A percentile compares a stretch with the other conserved stretches of the same genome.
Evolutionary conservation across 1,140 invertebrate genomes (phyloP).

Genomic region (Lepidurus couesii): DNA sequence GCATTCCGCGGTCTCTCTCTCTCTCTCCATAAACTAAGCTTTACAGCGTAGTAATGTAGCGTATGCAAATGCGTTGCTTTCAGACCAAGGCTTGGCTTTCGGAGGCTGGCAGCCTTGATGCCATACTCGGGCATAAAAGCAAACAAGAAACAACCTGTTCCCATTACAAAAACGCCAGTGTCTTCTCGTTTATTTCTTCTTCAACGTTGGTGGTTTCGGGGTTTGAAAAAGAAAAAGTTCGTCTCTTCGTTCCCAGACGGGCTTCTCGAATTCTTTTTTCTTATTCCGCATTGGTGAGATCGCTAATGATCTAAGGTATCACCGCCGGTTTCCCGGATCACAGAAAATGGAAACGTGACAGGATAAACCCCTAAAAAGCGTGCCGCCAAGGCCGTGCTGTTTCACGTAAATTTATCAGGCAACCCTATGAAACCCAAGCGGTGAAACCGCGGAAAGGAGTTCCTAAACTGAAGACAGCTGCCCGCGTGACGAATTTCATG

Average conservation of each 20-base stretch:
- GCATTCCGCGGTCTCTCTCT: not conserved
- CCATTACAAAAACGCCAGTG: not conserved
- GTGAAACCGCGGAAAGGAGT: not conserved
- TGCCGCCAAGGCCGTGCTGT: not conserved
- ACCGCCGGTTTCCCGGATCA: not conserved
- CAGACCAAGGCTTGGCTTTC: not conserved
- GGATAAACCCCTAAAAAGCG: no score
- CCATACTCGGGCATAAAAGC: conserved; percentile 17
- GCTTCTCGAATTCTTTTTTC: not conserved
- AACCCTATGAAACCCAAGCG: not conserved
- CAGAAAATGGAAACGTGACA: not conserved
- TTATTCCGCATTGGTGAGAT: not conserved
- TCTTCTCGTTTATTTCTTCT: not conserved
- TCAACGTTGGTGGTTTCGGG: conserved; percentile 24
- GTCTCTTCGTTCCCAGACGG: not conserved
- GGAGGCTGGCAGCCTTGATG: not conserved
- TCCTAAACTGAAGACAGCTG: not conserved
- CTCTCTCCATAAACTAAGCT: not conserved
- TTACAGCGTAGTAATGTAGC: not conserved
- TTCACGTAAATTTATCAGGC: not conserved
- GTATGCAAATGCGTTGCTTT: not conserved
- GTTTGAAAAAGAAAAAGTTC: not conserved
- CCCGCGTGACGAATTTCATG: not conserved
- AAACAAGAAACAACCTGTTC: conserved; percentile 15
- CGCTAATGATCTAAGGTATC: not conserved